These are phyloP conservation scores for Alcedo atthis DNA, from an alignment of 2,797 vertebrate species.

Conservation along the genomic window DNA sequence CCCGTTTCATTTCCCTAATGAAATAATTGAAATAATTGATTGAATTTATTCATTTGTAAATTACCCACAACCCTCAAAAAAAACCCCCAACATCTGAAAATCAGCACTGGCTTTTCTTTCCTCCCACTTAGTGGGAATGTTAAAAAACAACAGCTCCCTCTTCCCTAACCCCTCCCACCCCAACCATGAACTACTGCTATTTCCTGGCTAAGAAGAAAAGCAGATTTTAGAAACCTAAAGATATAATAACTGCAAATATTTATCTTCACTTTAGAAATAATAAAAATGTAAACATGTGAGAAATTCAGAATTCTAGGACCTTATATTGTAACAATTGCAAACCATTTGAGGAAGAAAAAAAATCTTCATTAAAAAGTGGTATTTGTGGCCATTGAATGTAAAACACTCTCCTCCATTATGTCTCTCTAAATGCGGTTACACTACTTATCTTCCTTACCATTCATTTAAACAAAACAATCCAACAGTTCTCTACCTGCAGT, in stretches of 20 bases:
- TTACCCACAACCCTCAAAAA: not conserved
- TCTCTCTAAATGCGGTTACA: not conserved
- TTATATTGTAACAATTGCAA: not conserved
- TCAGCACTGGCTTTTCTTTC: not conserved
- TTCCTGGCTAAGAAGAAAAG: not conserved
- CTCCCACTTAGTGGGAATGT: not conserved
- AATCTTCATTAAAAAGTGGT: not conserved
- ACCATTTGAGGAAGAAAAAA: not conserved
- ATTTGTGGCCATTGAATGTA: not conserved
- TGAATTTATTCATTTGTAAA: not conserved
- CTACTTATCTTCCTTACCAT: not conserved
- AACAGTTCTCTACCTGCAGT: not conserved
- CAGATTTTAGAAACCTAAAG: not conserved
- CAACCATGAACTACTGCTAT: accelerated
- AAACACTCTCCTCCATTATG: not conserved
- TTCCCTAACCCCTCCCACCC: not conserved
- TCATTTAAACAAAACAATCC: not conserved
- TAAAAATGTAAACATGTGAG: not conserved
- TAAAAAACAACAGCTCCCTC: not conserved
- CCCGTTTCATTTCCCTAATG: not conserved
- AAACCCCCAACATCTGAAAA: not conserved
- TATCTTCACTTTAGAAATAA: not conserved
- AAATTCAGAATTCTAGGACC: not conserved
- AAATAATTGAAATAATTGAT: not conserved
- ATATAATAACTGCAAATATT: not conserved